Percentiles rank a stretch among this genome's conserved stretches.
phyloP scores from a whole-genome alignment of 2,888 invertebrate genomes.

The Drosophila fungiperda region DNA sequence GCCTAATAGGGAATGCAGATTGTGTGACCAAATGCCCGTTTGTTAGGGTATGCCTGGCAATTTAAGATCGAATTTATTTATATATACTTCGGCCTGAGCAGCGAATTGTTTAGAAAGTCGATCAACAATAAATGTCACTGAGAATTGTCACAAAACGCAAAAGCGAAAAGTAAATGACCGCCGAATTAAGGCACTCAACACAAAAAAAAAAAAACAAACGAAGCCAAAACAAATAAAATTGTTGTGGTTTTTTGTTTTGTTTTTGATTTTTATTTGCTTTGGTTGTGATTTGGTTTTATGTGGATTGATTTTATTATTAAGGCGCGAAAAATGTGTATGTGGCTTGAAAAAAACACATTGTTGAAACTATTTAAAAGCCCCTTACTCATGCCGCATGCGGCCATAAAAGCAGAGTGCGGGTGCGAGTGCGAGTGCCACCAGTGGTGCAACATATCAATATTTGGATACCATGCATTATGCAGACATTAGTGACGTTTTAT shows the following conservation, averaged over 20 bases:
- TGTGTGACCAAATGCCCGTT: not conserved
- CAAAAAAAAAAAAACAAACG: conserved; percentile 20
- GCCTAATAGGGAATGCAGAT: not conserved
- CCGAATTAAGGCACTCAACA: conserved; percentile 22
- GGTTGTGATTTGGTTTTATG: conserved; percentile 40
- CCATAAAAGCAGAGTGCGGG: conserved; percentile 7
- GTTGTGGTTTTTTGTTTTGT: conserved; percentile 14
- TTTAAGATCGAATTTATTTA: conserved; percentile 41
- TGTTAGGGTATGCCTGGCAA: conserved; percentile 2
- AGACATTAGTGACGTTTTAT: conserved; percentile 65
- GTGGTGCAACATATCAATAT: conserved; percentile 47
- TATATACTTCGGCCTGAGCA: conserved; percentile 21
- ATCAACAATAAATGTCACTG: conserved; percentile 53
- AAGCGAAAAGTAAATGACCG: conserved; percentile 69
- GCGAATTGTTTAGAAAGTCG: conserved; percentile 65
- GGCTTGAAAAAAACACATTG: conserved; percentile 29
- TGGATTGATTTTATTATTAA: conserved; percentile 20
- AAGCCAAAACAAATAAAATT: conserved; percentile 26
- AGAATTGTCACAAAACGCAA: conserved; percentile 55
- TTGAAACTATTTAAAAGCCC: conserved; percentile 18
- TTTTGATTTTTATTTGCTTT: conserved; percentile 8
- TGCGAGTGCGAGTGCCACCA: conserved; percentile 14
- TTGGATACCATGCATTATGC: conserved; percentile 44
- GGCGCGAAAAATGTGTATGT: conserved; percentile 46
- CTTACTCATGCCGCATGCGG: conserved; percentile 14